Percentiles rank a stretch among this genome's conserved stretches.
These are phyloP conservation scores for Cylas formicarius DNA, from an alignment of 1,140 invertebrate species.

Conservation along the genomic window DNA sequence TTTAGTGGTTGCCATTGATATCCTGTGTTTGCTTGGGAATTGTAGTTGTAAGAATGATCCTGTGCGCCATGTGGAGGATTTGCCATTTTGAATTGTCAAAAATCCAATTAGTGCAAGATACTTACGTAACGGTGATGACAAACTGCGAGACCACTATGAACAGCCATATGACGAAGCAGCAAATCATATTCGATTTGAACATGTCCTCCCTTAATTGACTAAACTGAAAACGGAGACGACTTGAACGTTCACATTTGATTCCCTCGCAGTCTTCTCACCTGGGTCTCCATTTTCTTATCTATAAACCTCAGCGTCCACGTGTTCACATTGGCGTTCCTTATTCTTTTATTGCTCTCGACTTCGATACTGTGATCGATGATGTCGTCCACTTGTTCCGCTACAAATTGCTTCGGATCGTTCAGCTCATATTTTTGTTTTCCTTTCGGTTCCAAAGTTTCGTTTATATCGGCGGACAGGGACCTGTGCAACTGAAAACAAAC, in stretches of 20 bases:
- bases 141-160: slow-evolving; percentile 67
- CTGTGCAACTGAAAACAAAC: slow-evolving; percentile 30
- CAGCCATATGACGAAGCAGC: slow-evolving; percentile 84
- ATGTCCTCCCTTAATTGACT: slow-evolving; percentile 84
- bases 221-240: slow-evolving; percentile 53
- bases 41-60: too few species aligned
- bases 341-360: slow-evolving; percentile 86
- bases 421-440: slow-evolving; percentile 31
- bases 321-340: slow-evolving; percentile 80
- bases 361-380: slow-evolving; percentile 86
- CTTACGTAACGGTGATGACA: slow-evolving; percentile 28
- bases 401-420: slow-evolving; percentile 19
- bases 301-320: slow-evolving; percentile 81
- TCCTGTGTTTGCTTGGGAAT: too few species aligned
- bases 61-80: too few species aligned
- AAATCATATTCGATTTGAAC: slow-evolving; percentile 91
- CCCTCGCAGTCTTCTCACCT: slow-evolving; percentile 14
- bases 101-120: too few species aligned
- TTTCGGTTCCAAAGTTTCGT: slow-evolving; percentile 34
- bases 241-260: slow-evolving; percentile 1
- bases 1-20: too few species aligned
- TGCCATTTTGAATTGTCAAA: too few species aligned
- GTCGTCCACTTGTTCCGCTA: slow-evolving; percentile 69
- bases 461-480: slow-evolving; percentile 31
- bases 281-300: slow-evolving; percentile 57